Evolutionary conservation across 2,888 invertebrate genomes (phyloP), one percentile per base, ranked within the genome.

Genomic region (Drosophila lacicola): DNA sequence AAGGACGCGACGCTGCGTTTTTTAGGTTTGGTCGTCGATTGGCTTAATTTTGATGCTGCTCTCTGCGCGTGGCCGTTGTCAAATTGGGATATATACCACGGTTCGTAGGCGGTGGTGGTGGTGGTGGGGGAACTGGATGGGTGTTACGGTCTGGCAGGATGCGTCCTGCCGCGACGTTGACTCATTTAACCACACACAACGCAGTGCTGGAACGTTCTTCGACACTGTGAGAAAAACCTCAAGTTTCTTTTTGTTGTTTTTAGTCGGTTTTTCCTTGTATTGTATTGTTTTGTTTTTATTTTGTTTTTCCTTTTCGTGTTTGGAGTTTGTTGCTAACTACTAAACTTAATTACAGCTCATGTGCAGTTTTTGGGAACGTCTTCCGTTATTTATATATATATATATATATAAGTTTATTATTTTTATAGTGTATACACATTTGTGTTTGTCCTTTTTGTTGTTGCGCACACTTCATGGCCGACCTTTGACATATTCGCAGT

Each of bases 401-500:
- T 17, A 17, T 53, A 29, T 53, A 44, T 53, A 34, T 47, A 33
- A 14, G 14, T 25, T 51, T 53, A 13, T 25, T 36, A 75, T 67
- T 76, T 75, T 79, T 79, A 79, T 56, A 60, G 60, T 74, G 76
- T 69, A 45, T 60, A 66, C 67, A 78, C 78, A 70, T 64, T 68
- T 50, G 71, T 71, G 64, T 61, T 61, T 81, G 74, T 82, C 70
- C 69, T 87, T 78, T 60, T 70, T 71, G 75, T 83, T 77, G 64
- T 80, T 82, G 67, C 66, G 82, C 84, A 78, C 88, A 87, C 88
- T 90, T 88, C 89, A 84, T 86, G 87, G 86, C 78, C 87, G 89
- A 90, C 86, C 90, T 90, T 91, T 82, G 91, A 90, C 89, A 91
- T 91, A 87, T 88, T 89, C 83, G 87, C 87, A 89, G 84, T 90